Conservation (phyloP, 2,113 vertebrate species). For the Tachysurus fulvidraco region DNA sequence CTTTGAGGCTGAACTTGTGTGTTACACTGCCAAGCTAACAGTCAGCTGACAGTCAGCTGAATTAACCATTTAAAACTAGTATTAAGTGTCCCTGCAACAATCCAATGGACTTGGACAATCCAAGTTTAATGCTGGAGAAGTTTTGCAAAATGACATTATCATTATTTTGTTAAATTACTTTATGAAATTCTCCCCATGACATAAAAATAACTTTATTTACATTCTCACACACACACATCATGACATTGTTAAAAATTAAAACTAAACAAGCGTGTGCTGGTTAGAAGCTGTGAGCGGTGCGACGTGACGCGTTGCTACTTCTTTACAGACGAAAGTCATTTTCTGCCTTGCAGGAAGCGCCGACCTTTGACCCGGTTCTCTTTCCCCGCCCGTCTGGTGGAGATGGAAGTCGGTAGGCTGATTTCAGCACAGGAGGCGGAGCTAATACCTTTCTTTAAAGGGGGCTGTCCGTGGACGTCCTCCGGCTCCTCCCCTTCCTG, state of each 20-base stretch:
- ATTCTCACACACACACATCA: no score
- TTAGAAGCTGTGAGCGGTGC: no score
- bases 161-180: not conserved
- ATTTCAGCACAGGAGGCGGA: constrained; percentile 49
- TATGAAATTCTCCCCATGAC: constrained; percentile 15
- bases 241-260: constrained; percentile 1
- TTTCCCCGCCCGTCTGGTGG: constrained; percentile 56
- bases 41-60: no score
- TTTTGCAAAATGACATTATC: not conserved
- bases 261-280: not conserved
- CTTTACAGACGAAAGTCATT: constrained; percentile 55
- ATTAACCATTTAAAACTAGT: no score
- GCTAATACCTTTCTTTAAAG: constrained; percentile 83
- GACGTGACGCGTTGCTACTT: constrained; percentile 26
- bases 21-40: no score
- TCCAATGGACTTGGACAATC: no score
- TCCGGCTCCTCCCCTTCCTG: constrained; percentile 48
- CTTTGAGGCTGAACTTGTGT: no score
- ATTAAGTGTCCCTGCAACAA: no score
- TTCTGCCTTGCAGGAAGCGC: constrained; percentile 52
- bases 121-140: no score
- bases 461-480: constrained; percentile 68
- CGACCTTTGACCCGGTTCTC: constrained; percentile 46
- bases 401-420: constrained; percentile 56
- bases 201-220: constrained; percentile 44